phyloP scores from a whole-genome alignment of 2,113 vertebrate species.

The Corythornis madagascariensis region DNA sequence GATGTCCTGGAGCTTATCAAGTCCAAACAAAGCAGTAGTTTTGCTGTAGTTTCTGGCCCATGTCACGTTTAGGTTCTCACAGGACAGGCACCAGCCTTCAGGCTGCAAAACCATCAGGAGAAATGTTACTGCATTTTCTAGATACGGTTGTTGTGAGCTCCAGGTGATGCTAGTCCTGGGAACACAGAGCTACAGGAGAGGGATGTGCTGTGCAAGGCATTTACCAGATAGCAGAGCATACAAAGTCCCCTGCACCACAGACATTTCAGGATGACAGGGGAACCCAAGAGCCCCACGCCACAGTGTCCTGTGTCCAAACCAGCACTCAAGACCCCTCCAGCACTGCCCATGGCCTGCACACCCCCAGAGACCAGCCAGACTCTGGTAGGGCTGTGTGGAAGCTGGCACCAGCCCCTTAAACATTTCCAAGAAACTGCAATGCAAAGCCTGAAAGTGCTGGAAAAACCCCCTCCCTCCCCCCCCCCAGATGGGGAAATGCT shows the following conservation, averaged over 20 bases:
- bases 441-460: not conserved
- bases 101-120: not conserved
- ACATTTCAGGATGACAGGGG: fast-evolving
- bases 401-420: not conserved
- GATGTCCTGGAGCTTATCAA: not conserved
- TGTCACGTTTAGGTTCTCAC: fast-evolving
- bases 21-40: not conserved
- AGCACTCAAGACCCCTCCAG: not conserved
- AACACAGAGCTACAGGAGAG: not conserved
- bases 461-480: not conserved
- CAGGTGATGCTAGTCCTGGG: not conserved
- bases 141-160: fast-evolving
- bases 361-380: not conserved
- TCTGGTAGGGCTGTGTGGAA: not conserved
- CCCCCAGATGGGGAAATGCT: conserved; percentile 17
- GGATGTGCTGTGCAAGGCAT: not conserved
- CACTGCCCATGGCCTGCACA: not conserved
- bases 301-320: fast-evolving
- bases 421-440: not conserved
- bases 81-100: not conserved
- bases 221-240: not conserved
- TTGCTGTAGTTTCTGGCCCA: not conserved
- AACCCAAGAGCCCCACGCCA: not conserved
- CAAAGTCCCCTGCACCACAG: not conserved
- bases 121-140: not conserved